phyloP scores from a whole-genome alignment of 2,888 invertebrate species.

The Orchesella flavescens region DNA sequence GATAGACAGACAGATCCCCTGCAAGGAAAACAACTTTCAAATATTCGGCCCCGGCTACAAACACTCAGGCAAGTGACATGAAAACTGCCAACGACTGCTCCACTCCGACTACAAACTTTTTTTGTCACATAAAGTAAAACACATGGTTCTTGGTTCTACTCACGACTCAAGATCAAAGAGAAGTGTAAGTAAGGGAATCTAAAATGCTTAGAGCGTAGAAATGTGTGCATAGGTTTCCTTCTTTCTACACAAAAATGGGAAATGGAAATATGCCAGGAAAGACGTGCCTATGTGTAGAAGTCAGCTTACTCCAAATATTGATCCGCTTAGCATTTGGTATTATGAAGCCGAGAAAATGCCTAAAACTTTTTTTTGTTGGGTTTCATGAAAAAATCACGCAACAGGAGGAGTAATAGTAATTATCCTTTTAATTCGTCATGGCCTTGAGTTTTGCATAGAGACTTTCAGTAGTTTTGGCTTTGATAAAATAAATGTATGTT shows the following conservation, averaged over 20 bases:
- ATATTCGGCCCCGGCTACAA: background rate
- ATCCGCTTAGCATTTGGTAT: too few species aligned
- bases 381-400: background rate
- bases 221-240: too few species aligned
- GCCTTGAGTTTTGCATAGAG: background rate
- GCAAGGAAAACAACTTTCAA: conserved; percentile 1
- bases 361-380: background rate
- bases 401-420: background rate
- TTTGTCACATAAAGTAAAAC: background rate
- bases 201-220: too few species aligned
- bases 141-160: background rate
- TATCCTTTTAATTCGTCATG: background rate
- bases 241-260: too few species aligned
- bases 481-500: too few species aligned
- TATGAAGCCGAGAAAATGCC: too few species aligned
- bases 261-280: too few species aligned
- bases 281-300: too few species aligned
- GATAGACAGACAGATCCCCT: too few species aligned
- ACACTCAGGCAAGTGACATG: conserved; percentile 19
- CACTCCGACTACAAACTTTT: background rate
- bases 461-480: too few species aligned
- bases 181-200: background rate
- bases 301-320: too few species aligned
- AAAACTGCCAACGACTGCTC: background rate
- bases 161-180: background rate